Base-by-base conservation (phyloP, 1,140 invertebrate species). In the Aricia agestis region DNA sequence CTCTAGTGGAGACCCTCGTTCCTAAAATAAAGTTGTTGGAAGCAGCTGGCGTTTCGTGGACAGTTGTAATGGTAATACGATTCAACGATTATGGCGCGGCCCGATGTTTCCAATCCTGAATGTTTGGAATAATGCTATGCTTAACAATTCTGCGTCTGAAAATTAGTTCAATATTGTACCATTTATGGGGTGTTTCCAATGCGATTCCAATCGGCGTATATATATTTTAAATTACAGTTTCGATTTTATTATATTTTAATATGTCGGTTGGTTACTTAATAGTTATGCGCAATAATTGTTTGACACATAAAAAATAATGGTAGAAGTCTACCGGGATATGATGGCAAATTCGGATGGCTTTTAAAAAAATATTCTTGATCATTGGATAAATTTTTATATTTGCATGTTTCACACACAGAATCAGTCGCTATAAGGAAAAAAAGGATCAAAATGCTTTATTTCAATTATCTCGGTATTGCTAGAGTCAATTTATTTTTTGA, bases 41-140 rank as follows among this genome's bases (percentile, higher is more conserved):
- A 83, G 77, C 87, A 89, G 83, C 87, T 87, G 87, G 80, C 82
- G 82, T 77, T 58, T 61, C 82, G 79, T 79, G 85, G 85, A 87
- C 84, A 89, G 81, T 86, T 83, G 85, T 87, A 87, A 89, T 87
- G 87, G 85, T 89, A 89, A 87, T 89, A 85, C 87, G 82, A 89
- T 89, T 89, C 84, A 86, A 89, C 81, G 85, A 83, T 87, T 89
- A 89, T 89, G 76, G 84, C 78, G 70, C 76, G 73, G 68, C 42
- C 75, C 71, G 72, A 70, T 74, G 72, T 69, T 76, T 67, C 72
- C 69, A 52, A 31, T 68, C 72, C 67, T 78, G 70, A 74, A 81
- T 86, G 80, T 82, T 86, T 81, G 80, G 77, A 81, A 84, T 86
- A 86, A 87, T 84, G 79, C 82, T 81, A 82, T 79, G 79, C 78